Conservation (phyloP, 2,797 vertebrate genomes). For the Halcyon smyrnensis region DNA sequence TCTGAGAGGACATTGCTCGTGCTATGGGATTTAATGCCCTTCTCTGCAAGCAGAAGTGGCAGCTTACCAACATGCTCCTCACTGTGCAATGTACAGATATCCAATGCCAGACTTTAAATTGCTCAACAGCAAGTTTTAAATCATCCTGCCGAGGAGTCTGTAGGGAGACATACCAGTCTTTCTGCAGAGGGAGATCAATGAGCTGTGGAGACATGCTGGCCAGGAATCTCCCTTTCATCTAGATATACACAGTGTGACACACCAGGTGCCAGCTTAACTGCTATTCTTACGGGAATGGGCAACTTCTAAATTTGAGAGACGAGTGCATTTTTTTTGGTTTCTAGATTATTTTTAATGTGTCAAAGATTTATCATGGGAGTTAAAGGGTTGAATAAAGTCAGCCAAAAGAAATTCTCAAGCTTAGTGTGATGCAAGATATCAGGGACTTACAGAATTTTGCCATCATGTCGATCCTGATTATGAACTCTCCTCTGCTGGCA, state of each 20-base stretch:
- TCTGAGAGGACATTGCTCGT: conserved; percentile 15
- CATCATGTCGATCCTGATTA: neutral
- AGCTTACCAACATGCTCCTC: conserved; percentile 48
- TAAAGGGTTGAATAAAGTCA: conserved; percentile 62
- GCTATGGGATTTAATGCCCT: conserved; percentile 44
- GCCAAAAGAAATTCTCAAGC: conserved; percentile 60
- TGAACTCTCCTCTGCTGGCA: conserved; percentile 34
- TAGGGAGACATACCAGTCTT: conserved; percentile 76
- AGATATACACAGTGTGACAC: conserved; percentile 69
- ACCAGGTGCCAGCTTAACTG: conserved; percentile 68
- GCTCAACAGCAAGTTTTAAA: conserved; percentile 78
- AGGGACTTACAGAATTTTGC: conserved; percentile 29
- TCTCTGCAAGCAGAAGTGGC: conserved; percentile 52
- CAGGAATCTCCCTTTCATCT: conserved; percentile 75
- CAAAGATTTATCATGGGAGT: conserved; percentile 47
- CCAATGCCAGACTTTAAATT: conserved; percentile 70
- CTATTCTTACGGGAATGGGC: conserved; percentile 58
- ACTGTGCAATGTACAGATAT: conserved; percentile 47
- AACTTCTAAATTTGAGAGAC: conserved; percentile 34
- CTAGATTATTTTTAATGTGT: conserved; percentile 66
- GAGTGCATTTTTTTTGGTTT: conserved; percentile 1
- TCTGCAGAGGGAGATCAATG: conserved; percentile 79
- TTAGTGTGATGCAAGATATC: conserved; percentile 42
- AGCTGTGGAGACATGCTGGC: conserved; percentile 75
- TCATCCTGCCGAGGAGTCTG: conserved; percentile 71